phyloP scores from a whole-genome alignment of 2,888 invertebrate species.

The Drosophila mercatorum region DNA sequence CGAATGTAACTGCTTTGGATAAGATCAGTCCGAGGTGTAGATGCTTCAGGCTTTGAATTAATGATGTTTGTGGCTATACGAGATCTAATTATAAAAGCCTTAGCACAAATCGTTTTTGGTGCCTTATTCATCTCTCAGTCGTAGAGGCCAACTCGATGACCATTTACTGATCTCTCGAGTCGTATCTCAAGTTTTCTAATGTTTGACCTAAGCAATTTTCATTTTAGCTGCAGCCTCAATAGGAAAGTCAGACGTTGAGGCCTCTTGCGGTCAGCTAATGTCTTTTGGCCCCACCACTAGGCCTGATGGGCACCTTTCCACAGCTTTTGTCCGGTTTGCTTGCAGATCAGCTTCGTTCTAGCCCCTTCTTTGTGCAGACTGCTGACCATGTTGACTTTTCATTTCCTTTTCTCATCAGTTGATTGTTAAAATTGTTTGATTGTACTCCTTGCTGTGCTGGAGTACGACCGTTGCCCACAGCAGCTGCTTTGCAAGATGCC shows the following conservation, averaged over 20 bases:
- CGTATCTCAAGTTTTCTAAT: constrained; percentile 35
- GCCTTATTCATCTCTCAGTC: constrained; percentile 22
- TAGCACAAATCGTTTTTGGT: constrained; percentile 19
- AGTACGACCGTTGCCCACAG: constrained; percentile 53
- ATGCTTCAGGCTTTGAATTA: constrained; percentile 13
- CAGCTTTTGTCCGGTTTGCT: constrained; percentile 45
- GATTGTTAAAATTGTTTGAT: constrained; percentile 76
- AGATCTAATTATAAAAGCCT: constrained; percentile 22
- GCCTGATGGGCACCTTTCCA: constrained; percentile 49
- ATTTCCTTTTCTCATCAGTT: constrained; percentile 80
- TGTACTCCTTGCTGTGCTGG: constrained; percentile 32
- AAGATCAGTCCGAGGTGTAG: constrained; percentile 21
- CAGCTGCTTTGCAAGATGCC: constrained; percentile 64
- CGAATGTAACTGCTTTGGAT: constrained; percentile 21
- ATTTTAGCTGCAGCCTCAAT: constrained; percentile 54
- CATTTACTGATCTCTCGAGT: constrained; percentile 9
- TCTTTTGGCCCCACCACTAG: constrained; percentile 18
- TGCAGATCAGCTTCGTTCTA: constrained; percentile 33
- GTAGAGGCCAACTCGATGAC: constrained; percentile 13
- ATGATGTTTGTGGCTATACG: constrained; percentile 17
- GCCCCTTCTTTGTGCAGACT: constrained; percentile 19
- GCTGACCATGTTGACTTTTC: constrained; percentile 79
- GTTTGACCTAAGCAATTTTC: constrained; percentile 57
- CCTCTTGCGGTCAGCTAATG: constrained; percentile 65
- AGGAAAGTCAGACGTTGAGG: constrained; percentile 25